Conservation (phyloP, 2,888 invertebrate species). For the Dorcus hopei region DNA sequence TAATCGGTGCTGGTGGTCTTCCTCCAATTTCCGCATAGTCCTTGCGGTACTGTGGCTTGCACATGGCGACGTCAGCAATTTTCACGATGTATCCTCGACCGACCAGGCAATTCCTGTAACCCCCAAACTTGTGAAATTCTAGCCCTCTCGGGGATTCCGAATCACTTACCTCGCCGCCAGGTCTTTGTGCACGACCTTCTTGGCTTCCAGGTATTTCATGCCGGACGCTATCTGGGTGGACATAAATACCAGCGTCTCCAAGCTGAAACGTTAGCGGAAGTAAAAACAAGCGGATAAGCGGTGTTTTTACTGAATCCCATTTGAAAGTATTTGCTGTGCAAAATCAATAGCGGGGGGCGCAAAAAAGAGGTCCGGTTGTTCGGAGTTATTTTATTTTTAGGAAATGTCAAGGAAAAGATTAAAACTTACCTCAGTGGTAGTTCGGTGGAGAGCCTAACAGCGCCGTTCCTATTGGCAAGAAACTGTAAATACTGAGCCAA, state of each 20-base stretch:
- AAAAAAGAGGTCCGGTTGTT: background rate
- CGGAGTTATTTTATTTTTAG: background rate
- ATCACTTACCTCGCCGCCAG: constrained; percentile 62
- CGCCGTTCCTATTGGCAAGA: constrained; percentile 45
- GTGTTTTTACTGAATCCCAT: too few relatives aligned
- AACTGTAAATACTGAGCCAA: constrained; percentile 64
- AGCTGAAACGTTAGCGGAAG: constrained; percentile 48
- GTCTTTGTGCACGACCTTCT: constrained; percentile 76
- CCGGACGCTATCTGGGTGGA: constrained; percentile 74
- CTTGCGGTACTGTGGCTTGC: constrained; percentile 60
- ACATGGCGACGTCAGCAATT: constrained; percentile 63
- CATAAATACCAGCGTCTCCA: constrained; percentile 68
- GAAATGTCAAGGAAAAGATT: background rate
- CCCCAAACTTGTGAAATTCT: background rate
- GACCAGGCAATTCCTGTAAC: constrained; percentile 59
- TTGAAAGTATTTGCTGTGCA: background rate
- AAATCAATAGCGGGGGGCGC: background rate
- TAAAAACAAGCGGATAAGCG: too few relatives aligned
- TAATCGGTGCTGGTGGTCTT: constrained; percentile 59
- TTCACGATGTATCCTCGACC: constrained; percentile 60
- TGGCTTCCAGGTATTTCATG: constrained; percentile 76
- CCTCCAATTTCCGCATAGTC: constrained; percentile 64
- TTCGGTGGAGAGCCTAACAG: constrained; percentile 38
- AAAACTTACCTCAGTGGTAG: constrained; percentile 41
- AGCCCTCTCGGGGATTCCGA: constrained; percentile 1